Evolutionary conservation across 2,113 vertebrate species (phyloP).

Genomic region (Lichenostomus cassidix): DNA sequence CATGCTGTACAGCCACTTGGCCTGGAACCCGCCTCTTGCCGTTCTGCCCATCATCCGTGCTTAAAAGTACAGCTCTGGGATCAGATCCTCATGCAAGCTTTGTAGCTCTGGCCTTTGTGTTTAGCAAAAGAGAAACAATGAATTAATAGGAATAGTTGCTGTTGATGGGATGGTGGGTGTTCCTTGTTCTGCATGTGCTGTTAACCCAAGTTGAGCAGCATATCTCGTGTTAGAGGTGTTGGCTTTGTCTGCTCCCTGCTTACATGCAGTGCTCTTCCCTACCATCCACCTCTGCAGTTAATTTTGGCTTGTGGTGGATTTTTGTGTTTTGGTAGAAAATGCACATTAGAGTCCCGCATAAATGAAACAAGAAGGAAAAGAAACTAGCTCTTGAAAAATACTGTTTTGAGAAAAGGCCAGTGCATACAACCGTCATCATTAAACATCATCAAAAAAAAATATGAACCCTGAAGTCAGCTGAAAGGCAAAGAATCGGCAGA

Average conservation of each 20-base stretch:
- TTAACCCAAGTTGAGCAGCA: rapidly evolving
- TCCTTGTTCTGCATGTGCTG: rapidly evolving
- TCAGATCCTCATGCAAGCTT: not conserved
- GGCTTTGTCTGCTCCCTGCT: rapidly evolving
- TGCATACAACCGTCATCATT: not conserved
- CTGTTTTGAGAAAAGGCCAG: not conserved
- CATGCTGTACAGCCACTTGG: not conserved
- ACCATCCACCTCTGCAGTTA: rapidly evolving
- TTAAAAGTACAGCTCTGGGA: not conserved
- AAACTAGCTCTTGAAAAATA: not conserved
- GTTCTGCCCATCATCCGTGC: not conserved
- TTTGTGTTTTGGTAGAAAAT: not conserved
- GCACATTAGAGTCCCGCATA: not conserved
- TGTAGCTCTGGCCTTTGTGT: not conserved
- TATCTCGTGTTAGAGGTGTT: not conserved
- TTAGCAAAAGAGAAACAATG: not conserved
- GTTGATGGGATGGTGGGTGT: not conserved
- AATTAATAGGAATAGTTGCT: not conserved
- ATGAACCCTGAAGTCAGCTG: not conserved
- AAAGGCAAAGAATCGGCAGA: not conserved
- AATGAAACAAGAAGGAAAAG: not conserved
- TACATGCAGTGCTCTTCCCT: rapidly evolving
- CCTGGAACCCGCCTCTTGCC: not conserved
- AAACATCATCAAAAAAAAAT: not conserved
- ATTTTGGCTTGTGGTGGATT: not conserved